phyloP scores from a whole-genome alignment of 2,888 invertebrate species.

The Mycalesis mineus region DNA sequence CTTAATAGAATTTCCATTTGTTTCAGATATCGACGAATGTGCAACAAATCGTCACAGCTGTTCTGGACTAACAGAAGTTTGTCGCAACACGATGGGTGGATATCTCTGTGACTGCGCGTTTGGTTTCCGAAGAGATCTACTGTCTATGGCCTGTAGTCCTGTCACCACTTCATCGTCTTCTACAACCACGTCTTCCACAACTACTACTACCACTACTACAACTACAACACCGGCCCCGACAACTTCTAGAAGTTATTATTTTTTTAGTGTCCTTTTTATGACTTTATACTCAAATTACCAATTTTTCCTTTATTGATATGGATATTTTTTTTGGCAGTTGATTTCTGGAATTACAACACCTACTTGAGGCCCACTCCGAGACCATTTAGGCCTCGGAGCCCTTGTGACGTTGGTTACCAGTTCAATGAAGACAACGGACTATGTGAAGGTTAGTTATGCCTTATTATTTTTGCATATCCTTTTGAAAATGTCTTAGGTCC shows the following conservation, averaged over 20 bases:
- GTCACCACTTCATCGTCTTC: constrained; percentile 23
- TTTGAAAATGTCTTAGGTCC: too few species aligned
- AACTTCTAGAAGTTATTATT: constrained; percentile 20
- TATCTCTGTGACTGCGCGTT: constrained; percentile 88
- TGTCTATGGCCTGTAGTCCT: constrained; percentile 48
- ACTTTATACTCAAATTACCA: too few species aligned
- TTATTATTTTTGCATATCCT: too few species aligned
- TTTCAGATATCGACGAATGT: constrained; percentile 88
- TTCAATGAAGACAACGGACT: constrained; percentile 68
- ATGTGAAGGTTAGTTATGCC: constrained; percentile 77
- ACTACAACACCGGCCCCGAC: constrained; percentile 35
- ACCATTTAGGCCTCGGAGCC: constrained; percentile 55
- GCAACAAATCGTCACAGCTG: constrained; percentile 78
- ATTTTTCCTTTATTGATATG: too few species aligned
- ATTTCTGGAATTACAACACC: not conserved
- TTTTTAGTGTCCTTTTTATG: constrained; percentile 4
- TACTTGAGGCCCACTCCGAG: constrained; percentile 38
- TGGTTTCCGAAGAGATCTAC: constrained; percentile 85
- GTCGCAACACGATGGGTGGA: constrained; percentile 92
- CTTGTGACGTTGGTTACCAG: constrained; percentile 79
- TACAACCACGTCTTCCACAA: constrained; percentile 25
- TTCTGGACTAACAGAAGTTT: constrained; percentile 77
- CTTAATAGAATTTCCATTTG: not conserved
- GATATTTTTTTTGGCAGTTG: constrained; percentile 2
- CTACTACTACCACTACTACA: constrained; percentile 43